Base-by-base conservation (phyloP, 2,113 vertebrate species). In the Lepisosteus oculatus region DNA sequence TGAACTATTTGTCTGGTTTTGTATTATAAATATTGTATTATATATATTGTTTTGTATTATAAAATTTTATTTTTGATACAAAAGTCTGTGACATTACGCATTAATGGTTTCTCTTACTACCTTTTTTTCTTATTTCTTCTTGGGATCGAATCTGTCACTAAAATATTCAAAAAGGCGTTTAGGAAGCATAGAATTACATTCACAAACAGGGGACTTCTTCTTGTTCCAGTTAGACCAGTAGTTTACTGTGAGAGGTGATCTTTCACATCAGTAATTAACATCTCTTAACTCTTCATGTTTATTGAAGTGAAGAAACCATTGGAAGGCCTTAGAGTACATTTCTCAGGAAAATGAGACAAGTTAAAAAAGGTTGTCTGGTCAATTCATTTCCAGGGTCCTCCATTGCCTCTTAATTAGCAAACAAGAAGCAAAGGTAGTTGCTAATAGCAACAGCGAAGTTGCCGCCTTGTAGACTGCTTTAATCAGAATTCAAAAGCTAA, bases 341-440 rank as follows among this genome's bases (percentile, higher is more conserved):
- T 62, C 63, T 56, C 44, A 62, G 17, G 54, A 65, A 62, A 73
- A 62, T 17, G 6, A 73, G 44, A 44, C 17, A 67, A 15, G 55
- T 45, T 67, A 4, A 67, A 67, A 67, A 44, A 14, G 72, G 12
- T 17, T 15, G 43, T 61, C 64, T 55, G 43, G 65, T 44, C 55
- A 29, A 29, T 29, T 29, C 57, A 61, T 3, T 8, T 11, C 61
- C 67, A 17, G 54, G 59, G 9, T 51, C 47, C 47, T 51, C 9
- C 47, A 51, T 42, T 43, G 14, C 13, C 2, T 59, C 63, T 51
- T 41, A 11, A 11, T 6, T n/a, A 43, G 51, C 56, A 64, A 43
- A 42, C 17, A 43, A 42, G 64, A 67, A 14, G 42, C 44, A 42
- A 56, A 41, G 70, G 3, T 65, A 41, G 8, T 47, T 64, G 12